These are phyloP conservation scores for Campylomormyrus numenius DNA, from an alignment of 2,113 vertebrate species.

Conservation along the genomic window DNA sequence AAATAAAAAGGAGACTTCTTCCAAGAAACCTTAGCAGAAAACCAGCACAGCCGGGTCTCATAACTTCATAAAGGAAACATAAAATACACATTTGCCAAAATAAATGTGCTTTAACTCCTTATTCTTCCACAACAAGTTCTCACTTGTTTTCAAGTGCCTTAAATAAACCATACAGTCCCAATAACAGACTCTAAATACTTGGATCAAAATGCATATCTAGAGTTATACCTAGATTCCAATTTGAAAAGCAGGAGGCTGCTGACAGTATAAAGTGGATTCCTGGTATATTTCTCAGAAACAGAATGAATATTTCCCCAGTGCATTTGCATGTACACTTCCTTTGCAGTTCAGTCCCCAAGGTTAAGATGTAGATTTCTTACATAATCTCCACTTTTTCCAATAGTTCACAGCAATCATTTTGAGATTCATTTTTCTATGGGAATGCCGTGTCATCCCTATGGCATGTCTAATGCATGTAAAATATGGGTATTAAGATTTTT, in stretches of 20 bases:
- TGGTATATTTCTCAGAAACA: not conserved
- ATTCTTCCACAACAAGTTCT: not conserved
- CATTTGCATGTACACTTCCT: not conserved
- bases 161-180: not conserved
- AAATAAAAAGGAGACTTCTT: not conserved
- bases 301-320: not conserved
- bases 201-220: not conserved
- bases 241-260: not conserved
- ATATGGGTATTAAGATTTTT: not conserved
- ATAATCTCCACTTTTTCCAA: not conserved
- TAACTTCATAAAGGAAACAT: constrained; percentile 3
- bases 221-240: not conserved
- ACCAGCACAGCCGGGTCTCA: not conserved
- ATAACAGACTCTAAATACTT: not conserved
- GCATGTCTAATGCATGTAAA: not conserved
- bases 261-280: not conserved
- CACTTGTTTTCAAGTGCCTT: not conserved
- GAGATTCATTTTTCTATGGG: not conserved
- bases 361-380: not conserved
- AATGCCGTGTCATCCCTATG: not conserved
- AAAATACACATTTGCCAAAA: not conserved
- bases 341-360: not conserved
- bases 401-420: not conserved
- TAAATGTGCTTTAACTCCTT: not conserved
- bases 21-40: not conserved